phyloP scores from a whole-genome alignment of 2,888 invertebrate genomes.

The Perizoma affinitatum region DNA sequence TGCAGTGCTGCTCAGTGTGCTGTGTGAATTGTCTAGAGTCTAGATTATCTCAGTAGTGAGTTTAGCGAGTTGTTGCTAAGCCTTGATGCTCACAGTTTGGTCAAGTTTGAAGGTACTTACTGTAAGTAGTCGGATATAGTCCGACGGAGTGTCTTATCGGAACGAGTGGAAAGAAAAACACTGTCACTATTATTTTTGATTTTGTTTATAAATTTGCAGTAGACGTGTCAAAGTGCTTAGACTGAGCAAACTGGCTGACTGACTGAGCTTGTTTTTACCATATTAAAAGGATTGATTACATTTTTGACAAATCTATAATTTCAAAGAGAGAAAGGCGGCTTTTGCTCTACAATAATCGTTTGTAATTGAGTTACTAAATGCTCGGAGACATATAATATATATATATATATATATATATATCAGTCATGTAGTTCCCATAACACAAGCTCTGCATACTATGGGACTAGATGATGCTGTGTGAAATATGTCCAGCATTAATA shows the following conservation, averaged over 20 bases:
- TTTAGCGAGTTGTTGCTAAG: slow-evolving; percentile 22
- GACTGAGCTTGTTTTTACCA: no score
- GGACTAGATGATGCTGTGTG: no score
- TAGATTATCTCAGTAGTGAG: slow-evolving; percentile 18
- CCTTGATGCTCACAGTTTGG: slow-evolving; percentile 25
- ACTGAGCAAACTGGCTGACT: no score
- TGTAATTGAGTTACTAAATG: neutral
- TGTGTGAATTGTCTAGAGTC: slow-evolving; percentile 24
- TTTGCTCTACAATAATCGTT: neutral
- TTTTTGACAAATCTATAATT: no score
- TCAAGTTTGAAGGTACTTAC: slow-evolving; percentile 21
- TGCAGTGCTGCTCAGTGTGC: slow-evolving; percentile 34
- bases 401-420: no score
- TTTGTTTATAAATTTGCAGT: slow-evolving; percentile 4
- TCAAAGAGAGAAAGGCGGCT: neutral
- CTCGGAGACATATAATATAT: neutral
- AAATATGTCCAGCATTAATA: no score
- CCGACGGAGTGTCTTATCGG: no score
- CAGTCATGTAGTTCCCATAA: no score
- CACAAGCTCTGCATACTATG: no score
- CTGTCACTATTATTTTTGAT: neutral
- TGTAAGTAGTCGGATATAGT: no score
- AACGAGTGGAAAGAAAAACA: neutral
- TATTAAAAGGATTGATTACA: no score
- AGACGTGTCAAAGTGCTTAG: neutral